Conservation (phyloP, 2,113 vertebrate species). For the Anarhynchus alexandrinus region DNA sequence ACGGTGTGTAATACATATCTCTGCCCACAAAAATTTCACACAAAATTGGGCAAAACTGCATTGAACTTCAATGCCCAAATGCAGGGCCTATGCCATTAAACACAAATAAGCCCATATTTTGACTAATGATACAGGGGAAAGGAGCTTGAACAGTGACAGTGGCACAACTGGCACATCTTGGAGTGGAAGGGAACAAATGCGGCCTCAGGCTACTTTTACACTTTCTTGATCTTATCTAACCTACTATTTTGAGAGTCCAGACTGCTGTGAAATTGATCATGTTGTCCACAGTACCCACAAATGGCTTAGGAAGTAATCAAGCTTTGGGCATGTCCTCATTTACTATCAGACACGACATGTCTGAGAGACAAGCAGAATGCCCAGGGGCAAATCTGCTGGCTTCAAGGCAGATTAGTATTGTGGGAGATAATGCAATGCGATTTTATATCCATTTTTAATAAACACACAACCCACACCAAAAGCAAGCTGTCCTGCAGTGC, state of each 20-base stretch:
- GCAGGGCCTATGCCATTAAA: neutral
- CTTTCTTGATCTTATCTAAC: conserved; percentile 14
- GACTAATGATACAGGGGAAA: neutral
- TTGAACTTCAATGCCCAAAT: neutral
- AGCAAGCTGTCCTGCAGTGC: neutral
- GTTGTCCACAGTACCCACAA: neutral
- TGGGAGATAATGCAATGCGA: neutral
- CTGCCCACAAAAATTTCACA: neutral
- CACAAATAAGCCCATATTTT: neutral
- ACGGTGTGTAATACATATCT: accelerated
- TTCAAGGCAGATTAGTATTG: neutral
- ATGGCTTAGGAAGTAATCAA: neutral
- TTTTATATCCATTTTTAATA: neutral
- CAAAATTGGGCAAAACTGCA: neutral
- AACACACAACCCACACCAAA: neutral
- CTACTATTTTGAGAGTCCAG: conserved; percentile 22
- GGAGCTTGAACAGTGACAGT: neutral
- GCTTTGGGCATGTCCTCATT: neutral
- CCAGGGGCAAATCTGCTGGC: neutral
- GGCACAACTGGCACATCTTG: neutral
- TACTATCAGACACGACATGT: neutral
- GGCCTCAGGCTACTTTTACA: neutral
- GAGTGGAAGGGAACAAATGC: neutral
- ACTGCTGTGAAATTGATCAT: neutral
- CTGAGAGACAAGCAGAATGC: neutral